These are phyloP conservation scores for Formicarius rufipectus DNA, from an alignment of 2,113 vertebrate species.

Conservation along the genomic window DNA sequence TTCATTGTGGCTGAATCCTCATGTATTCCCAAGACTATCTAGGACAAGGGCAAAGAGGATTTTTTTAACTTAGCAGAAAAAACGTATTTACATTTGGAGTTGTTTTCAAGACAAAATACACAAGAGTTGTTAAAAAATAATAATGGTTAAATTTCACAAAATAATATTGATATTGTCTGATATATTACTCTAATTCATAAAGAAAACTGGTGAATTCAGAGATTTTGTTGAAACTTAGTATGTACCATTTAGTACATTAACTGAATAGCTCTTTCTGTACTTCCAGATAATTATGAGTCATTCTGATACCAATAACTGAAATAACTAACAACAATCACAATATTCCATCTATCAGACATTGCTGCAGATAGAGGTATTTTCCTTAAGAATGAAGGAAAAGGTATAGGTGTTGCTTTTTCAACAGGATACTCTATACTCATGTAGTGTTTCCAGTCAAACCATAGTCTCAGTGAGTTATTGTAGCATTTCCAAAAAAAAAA, in stretches of 20 bases:
- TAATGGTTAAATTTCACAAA: not conserved
- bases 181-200: not conserved
- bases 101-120: not conserved
- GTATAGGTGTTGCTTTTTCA: not conserved
- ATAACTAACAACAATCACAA: not conserved
- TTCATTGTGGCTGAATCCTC: not conserved
- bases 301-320: not conserved
- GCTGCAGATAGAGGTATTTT: not conserved
- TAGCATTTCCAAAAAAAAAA: not conserved
- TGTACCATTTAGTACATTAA: not conserved
- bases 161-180: not conserved
- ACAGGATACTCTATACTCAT: not conserved
- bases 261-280: not conserved
- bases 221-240: not conserved
- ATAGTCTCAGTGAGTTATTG: not conserved
- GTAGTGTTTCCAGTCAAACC: not conserved
- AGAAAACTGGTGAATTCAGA: not conserved
- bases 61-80: not conserved
- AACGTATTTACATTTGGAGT: not conserved
- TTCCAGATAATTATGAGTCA: not conserved
- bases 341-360: not conserved
- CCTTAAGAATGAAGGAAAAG: not conserved
- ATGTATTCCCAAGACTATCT: not conserved
- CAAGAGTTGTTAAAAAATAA: not conserved
- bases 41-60: not conserved